These are phyloP conservation scores for Lindbergichthys nudifrons DNA, from an alignment of 2,797 vertebrate species.

Conservation along the genomic window DNA sequence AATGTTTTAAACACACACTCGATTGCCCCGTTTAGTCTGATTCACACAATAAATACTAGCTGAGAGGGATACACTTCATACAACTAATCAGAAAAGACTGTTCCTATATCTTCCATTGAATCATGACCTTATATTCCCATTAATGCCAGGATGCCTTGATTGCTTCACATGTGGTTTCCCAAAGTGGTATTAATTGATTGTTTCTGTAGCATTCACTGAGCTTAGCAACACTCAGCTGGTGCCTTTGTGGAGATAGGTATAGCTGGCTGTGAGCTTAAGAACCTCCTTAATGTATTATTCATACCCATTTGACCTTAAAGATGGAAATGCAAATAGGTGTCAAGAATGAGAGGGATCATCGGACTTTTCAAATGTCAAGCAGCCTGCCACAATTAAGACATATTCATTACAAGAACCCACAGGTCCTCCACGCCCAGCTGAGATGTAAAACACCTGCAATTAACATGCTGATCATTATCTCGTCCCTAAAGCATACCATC, in stretches of 20 bases:
- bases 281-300: constrained; percentile 85
- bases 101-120: constrained; percentile 34
- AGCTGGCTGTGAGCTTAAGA: constrained; percentile 78
- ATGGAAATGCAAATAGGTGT: constrained; percentile 81
- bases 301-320: constrained; percentile 85
- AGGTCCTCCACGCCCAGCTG: constrained; percentile 74
- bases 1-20: not conserved
- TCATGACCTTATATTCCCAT: constrained; percentile 60
- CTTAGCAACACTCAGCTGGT: constrained; percentile 79
- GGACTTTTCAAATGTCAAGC: constrained; percentile 86
- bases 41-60: not conserved
- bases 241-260: constrained; percentile 76
- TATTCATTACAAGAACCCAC: constrained; percentile 79
- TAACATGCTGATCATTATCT: constrained; percentile 79
- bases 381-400: constrained; percentile 82
- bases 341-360: constrained; percentile 79
- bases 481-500: constrained; percentile 28
- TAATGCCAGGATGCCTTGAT: constrained; percentile 68
- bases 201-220: constrained; percentile 74
- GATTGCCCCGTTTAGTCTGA: not conserved
- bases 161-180: constrained; percentile 58
- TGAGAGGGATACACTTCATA: not conserved
- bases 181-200: constrained; percentile 82
- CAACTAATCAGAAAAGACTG: constrained; percentile 9
- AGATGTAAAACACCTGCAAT: constrained; percentile 79